Evolutionary conservation across 2,888 invertebrate species (phyloP).

Genomic region (Eulithis prunata): DNA sequence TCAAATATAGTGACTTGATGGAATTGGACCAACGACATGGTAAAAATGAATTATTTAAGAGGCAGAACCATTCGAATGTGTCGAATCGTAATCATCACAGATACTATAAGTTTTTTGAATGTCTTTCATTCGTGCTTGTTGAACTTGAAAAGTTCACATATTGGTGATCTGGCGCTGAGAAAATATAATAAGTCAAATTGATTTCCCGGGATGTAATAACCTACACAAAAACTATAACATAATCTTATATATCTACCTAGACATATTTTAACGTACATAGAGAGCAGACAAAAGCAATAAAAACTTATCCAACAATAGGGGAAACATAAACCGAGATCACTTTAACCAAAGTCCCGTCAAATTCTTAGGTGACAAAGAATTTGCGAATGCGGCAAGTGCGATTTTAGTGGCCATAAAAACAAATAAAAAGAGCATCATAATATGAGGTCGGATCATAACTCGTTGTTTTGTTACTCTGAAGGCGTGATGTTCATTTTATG

Average conservation of each 20-base stretch:
- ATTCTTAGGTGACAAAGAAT: conserved; percentile 57
- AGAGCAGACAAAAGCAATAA: conserved; percentile 40
- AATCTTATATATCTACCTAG: no score
- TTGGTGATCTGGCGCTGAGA: no score
- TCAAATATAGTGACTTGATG: background rate
- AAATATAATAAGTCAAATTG: no score
- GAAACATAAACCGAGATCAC: conserved; percentile 54
- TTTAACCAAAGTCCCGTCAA: conserved; percentile 54
- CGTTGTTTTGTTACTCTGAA: conserved; percentile 72
- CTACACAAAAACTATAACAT: no score
- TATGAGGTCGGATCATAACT: conserved; percentile 72
- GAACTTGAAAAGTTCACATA: no score
- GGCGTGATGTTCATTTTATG: conserved; percentile 63
- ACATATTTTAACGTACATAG: background rate
- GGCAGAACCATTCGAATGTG: background rate
- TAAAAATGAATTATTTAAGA: background rate
- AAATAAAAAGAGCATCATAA: conserved; percentile 71
- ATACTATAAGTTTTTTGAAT: no score
- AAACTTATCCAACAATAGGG: conserved; percentile 48
- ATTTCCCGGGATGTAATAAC: no score
- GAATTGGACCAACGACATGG: background rate
- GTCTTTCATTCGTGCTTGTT: no score
- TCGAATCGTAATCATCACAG: no score
- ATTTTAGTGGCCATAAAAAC: conserved; percentile 73
- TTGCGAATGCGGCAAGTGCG: conserved; percentile 59